Conservation (phyloP, 2,888 invertebrate species). For the Cristatella mucedo region DNA sequence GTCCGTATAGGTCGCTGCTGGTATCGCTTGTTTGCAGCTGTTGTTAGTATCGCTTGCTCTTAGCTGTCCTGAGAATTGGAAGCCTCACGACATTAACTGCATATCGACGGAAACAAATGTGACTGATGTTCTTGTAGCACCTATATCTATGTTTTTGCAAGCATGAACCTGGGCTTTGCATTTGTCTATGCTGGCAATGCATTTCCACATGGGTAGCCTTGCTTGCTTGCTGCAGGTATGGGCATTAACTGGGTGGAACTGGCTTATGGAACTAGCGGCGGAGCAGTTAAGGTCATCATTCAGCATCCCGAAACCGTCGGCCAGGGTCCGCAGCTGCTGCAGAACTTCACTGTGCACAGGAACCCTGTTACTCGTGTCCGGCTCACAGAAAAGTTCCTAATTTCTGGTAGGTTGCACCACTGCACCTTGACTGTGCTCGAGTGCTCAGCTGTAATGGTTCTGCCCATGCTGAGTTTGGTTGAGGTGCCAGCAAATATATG, state of each 20-base stretch:
- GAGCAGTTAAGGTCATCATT: slow-evolving; percentile 87
- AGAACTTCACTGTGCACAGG: slow-evolving; percentile 91
- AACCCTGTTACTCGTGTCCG: slow-evolving; percentile 79
- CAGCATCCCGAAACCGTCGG: slow-evolving; percentile 98
- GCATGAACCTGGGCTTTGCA: too few species aligned
- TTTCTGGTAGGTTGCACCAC: slow-evolving; percentile 55
- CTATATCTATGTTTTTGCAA: too few species aligned
- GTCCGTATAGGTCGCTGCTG: too few species aligned
- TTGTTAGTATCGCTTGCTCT: too few species aligned
- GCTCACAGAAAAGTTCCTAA: slow-evolving; percentile 79
- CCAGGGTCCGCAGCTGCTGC: slow-evolving; percentile 91
- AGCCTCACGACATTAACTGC: too few species aligned
- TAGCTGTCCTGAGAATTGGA: too few species aligned
- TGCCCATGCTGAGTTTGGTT: background rate
- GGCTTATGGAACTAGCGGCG: slow-evolving; percentile 86
- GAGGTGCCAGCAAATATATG: background rate
- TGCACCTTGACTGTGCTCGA: background rate
- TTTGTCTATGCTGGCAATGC: too few species aligned
- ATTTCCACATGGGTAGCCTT: too few species aligned
- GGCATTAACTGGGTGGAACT: slow-evolving; percentile 99
- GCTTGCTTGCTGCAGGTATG: too few species aligned
- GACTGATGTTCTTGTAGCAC: too few species aligned
- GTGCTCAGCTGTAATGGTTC: background rate
- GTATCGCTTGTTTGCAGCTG: too few species aligned
- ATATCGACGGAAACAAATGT: too few species aligned